Evolutionary conservation across 2,797 vertebrate species (phyloP), one percentile per base, ranked within the genome.

Genomic region (Tenualosa ilisha): DNA sequence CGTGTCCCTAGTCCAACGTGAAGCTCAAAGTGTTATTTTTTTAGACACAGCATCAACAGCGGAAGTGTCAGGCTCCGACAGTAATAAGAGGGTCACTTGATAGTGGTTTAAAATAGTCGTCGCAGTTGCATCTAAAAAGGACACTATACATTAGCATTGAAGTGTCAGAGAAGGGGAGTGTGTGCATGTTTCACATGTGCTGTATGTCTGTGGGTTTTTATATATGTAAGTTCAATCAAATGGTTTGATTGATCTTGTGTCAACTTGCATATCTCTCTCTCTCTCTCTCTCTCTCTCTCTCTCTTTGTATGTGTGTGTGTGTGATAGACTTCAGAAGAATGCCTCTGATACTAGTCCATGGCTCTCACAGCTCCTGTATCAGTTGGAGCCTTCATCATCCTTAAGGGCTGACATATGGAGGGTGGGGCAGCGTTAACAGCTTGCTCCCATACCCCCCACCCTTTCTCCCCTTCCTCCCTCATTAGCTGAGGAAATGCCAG

Each of bases 91-190:
- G 84, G 90, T 86, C 85, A 90, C 85, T 56, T 86, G 89, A 91
- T 88, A 90, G 89, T 63, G 15, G 53, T 89, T 81, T 81, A 88
- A 90, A 91, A 91, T 90, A 90, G 90, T 84, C 37, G 9, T 50
- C 82, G 81, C 13, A 61, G 83, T n/a, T 63, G 65, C 50, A 59
- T 81, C 82, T 84, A 75, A 89, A 84, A 88, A 54, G 82, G 75
- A 72, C 56, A 84, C 72, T 82, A 63, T 87, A 88, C 84, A 50
- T 89, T 85, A 86, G 83, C 75, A 20, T 49, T 81, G 79, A 82
- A 49, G 54, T 40, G 81, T 49, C 81, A 68, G 83, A 75, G 46
- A 31, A 37, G 20, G 75, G 51, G 82, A 24, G 50, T 31, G 24
- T 31, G 53, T 40, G 50, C 31, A 81, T 83, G 12, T 31, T 2